Evolutionary conservation across 1,140 invertebrate species (phyloP), one percentile per base, ranked within the genome.

Genomic region (Anadara kagoshimensis): DNA sequence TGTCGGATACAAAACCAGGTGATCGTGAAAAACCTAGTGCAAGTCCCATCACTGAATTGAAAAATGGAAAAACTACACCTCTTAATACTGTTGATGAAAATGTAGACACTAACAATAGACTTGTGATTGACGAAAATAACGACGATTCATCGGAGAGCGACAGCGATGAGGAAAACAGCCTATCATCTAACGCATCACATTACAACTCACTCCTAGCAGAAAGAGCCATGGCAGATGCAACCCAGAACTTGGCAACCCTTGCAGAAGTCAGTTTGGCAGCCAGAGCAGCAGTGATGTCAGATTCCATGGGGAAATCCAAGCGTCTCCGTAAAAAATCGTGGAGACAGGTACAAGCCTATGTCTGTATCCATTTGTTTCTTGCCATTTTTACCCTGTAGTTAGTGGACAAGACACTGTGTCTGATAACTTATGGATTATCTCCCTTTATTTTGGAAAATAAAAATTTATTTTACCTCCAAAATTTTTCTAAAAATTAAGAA

Each of bases 291-390:
- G 75, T 72, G 7, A 66, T 67, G 4, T 68, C 74, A 20, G 76
- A 72, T 51, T 69, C 29, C 22, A 58, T 54, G 11, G 57, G 68
- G 0, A 79, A 78, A 59, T 69, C 75, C 51, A 86, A 86, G 69
- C 76, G 85, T 14, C 53, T 82, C 64, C 67, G 85, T 18, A 85
- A 83, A 76, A 87, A 87, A 74, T 83, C 84, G 51, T 86, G 85
- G 85, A 78, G 83, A 77, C 85, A 87, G 85, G 85, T 87, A 79
- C 73, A 78, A 51, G 63, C 69, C 79, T 81, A 81, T 81, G 79
- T 81, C 77, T 78, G 79, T 81, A 81, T 81, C 79, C 78, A 65
- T 61, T 73, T 75, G 70, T 81, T 81, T 79, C 74, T 72, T 68
- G 49, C 70, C 59, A 66, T 81, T 81, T 81, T 72, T 36, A 36